phyloP scores from a whole-genome alignment of 2,113 vertebrate genomes.

The Plestiodon gilberti region DNA sequence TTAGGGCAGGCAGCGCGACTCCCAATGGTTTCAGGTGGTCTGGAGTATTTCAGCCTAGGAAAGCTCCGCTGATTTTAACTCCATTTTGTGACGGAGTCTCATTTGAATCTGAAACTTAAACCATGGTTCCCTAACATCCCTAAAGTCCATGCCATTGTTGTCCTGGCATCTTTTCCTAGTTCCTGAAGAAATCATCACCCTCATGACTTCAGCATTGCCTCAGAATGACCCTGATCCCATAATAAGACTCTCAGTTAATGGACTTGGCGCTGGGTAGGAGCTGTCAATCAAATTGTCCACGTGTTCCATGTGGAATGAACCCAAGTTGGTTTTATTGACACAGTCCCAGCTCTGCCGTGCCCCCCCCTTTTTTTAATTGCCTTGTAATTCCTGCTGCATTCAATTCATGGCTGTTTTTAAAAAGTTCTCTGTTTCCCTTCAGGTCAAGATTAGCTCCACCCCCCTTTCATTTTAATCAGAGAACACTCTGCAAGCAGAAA shows the following conservation, averaged over 20 bases:
- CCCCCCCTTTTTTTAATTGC: constrained; percentile 54
- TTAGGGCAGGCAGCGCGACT: too few relatives aligned
- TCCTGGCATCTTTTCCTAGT: background rate
- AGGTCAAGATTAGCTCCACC: constrained; percentile 40
- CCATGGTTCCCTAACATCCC: too few relatives aligned
- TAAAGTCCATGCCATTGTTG: background rate
- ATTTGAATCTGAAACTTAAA: background rate
- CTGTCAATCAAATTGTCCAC: background rate
- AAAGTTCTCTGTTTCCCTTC: constrained; percentile 46
- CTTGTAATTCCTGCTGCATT: constrained; percentile 60
- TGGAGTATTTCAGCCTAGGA: too few relatives aligned
- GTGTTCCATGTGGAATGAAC: background rate
- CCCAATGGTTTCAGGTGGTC: too few relatives aligned
- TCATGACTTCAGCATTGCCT: background rate
- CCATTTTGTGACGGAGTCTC: background rate
- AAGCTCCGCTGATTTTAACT: too few relatives aligned
- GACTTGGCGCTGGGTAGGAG: background rate
- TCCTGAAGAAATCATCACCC: background rate
- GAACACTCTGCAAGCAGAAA: constrained; percentile 10
- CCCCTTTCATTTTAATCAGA: constrained; percentile 3
- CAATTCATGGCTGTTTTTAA: constrained; percentile 42
- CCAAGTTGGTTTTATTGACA: constrained; percentile 25
- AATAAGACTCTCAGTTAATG: background rate
- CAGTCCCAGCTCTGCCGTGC: background rate
- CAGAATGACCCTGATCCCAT: background rate